Percentiles rank a stretch among this genome's conserved stretches.
Conservation (phyloP, 2,888 invertebrate species). For the Apotomis capreana region DNA sequence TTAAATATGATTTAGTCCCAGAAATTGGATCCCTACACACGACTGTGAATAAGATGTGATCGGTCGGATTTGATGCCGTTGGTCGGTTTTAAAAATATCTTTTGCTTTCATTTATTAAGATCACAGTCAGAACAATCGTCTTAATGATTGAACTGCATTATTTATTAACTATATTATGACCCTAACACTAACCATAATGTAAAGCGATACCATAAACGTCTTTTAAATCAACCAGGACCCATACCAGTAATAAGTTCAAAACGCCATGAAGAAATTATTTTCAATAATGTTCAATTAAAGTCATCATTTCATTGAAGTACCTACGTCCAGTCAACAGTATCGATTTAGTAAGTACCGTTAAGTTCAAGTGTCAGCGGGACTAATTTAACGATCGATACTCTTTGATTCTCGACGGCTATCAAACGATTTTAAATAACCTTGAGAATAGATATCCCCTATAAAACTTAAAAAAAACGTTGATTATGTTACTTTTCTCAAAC, state of each 20-base stretch:
- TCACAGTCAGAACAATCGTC: too few relatives aligned
- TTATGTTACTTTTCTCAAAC: background rate
- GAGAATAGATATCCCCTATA: background rate
- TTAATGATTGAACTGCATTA: too few relatives aligned
- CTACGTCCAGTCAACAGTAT: slow-evolving; percentile 20
- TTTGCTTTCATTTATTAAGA: too few relatives aligned
- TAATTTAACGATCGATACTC: slow-evolving; percentile 32
- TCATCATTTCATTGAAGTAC: slow-evolving; percentile 37
- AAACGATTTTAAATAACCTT: background rate
- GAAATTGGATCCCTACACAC: too few relatives aligned
- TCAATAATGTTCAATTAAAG: slow-evolving; percentile 37
- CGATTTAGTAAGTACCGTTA: slow-evolving; percentile 29
- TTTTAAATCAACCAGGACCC: background rate
- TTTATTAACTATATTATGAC: too few relatives aligned
- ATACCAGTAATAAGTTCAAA: slow-evolving; percentile 6
- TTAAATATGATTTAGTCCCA: too few relatives aligned
- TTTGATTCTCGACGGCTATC: slow-evolving; percentile 1
- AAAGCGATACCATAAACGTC: background rate
- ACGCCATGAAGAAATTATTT: slow-evolving; percentile 35
- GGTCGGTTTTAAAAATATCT: too few relatives aligned
- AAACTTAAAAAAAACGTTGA: background rate
- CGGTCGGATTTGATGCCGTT: too few relatives aligned
- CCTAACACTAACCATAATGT: background rate
- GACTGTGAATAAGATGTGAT: too few relatives aligned
- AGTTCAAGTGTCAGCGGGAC: slow-evolving; percentile 32